phyloP scores from a whole-genome alignment of 30 jellyfish, hydroid and myxozoan species.

The Aurelia aurita region DNA sequence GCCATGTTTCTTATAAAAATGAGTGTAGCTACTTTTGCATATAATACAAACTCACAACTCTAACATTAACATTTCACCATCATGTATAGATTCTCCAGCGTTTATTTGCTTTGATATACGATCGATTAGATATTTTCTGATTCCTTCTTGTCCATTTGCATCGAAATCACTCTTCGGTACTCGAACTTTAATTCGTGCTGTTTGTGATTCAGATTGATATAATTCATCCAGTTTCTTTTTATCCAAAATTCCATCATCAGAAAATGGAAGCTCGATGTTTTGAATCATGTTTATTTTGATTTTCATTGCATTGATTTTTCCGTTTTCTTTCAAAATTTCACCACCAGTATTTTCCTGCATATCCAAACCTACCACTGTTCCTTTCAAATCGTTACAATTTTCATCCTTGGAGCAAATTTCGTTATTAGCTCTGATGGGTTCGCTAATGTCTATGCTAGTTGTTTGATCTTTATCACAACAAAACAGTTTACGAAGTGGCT shows the following conservation, averaged over 20 bases:
- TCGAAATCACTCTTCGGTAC: conserved; percentile 36
- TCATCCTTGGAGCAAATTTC: neutral
- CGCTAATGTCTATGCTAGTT: neutral
- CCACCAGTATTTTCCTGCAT: neutral
- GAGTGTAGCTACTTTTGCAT: no score
- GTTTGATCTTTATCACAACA: neutral
- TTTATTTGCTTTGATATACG: conserved; percentile 10
- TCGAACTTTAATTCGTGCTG: conserved; percentile 38
- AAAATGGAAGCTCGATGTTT: neutral
- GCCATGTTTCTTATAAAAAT: no score
- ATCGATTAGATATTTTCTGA: conserved; percentile 20
- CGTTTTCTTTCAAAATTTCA: no score
- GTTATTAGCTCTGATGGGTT: neutral
- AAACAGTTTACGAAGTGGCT: conserved; percentile 7
- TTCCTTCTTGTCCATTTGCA: conserved; percentile 8
- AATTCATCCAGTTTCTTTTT: neutral
- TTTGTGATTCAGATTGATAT: conserved; percentile 5
- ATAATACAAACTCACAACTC: no score
- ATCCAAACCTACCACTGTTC: neutral
- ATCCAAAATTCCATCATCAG: neutral
- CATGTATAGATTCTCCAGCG: conserved; percentile 13
- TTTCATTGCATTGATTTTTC: neutral
- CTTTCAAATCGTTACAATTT: neutral
- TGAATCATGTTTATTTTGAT: conserved; percentile 6
- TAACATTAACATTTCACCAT: neutral